Base-by-base conservation (phyloP, 1,140 invertebrate genomes). In the Drosophila auraria region DNA sequence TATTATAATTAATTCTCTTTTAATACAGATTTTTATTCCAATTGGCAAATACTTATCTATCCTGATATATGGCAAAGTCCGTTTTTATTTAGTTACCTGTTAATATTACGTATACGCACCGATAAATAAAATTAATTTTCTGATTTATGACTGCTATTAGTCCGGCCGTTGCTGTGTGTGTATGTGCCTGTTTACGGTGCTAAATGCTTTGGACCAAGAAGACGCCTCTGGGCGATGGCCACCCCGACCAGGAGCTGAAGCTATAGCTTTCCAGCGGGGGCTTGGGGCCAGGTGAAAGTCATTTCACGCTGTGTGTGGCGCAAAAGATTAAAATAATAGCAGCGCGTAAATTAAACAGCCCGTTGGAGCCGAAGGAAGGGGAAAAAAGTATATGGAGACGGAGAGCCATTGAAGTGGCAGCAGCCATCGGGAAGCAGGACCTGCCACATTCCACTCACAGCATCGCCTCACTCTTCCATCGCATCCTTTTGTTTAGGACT, bases 261-360 rank as follows among this genome's bases (percentile, higher is more conserved):
- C 53, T 20, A 72, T 44, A 17, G 70, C 68, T 70, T 38, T 54
- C 36, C 33, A 56, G 20, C 36, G 36, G 54, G 66, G 20, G 66
- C 63, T 42, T 15, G 68, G 47, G 81, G 86, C 82, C 86, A 89
- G 86, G 86, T 90, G 86, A 90, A 89, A 90, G 86, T 90, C 86
- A 90, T 90, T 90, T 90, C 86, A 90, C 86, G 86, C 86, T 90
- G 83, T 80, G 70, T 89, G 80, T 83, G 83, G 84, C 83, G 83
- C 80, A 87, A 90, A 90, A 90, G 86, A 90, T 90, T 90, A 90
- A 90, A 90, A 90, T 90, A 90, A 90, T 90, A 90, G 86, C 86
- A 82, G 82, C 87, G 86, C 86, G 86, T 90, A 90, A 90, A 90
- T 90, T 90, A 90, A 90, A 90, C 86, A 89, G 69, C 63, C 81